These are phyloP conservation scores for Tuberolachnus salignus DNA, from an alignment of 2,888 invertebrate genomes.

Conservation along the genomic window DNA sequence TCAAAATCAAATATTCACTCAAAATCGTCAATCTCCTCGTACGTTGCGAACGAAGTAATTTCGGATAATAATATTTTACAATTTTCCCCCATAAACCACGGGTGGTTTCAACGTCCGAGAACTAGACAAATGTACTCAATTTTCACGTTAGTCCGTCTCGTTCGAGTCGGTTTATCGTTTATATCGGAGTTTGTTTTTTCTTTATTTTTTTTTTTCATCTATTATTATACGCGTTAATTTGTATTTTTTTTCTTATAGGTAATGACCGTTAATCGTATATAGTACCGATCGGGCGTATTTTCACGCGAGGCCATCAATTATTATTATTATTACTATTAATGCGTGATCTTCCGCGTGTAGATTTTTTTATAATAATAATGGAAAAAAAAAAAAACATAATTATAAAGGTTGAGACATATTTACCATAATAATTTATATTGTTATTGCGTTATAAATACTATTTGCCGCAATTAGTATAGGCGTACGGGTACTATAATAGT, in stretches of 20 bases:
- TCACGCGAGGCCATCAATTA: constrained; percentile 38
- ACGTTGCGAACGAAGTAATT: no score
- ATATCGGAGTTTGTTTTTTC: neutral
- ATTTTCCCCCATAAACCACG: no score
- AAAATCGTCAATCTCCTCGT: no score
- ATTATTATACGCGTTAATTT: neutral
- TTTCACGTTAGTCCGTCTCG: no score
- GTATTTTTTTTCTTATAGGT: constrained; percentile 8
- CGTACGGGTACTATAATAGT: no score
- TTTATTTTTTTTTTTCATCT: neutral
- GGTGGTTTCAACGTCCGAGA: no score
- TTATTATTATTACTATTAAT: neutral
- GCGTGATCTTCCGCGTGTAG: constrained; percentile 30
- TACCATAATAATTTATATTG: constrained; percentile 2
- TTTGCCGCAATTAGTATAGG: neutral
- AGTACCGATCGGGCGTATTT: constrained; percentile 1
- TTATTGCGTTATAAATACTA: neutral
- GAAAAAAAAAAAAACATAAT: neutral
- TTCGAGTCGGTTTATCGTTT: no score
- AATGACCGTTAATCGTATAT: constrained; percentile 35
- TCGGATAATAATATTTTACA: no score
- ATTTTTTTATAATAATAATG: no score
- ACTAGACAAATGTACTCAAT: no score
- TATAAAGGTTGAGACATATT: constrained; percentile 24
- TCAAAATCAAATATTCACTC: no score